These are phyloP conservation scores for Gorilla gorilla DNA, from an alignment of 2,113 vertebrate species.

Conservation along the genomic window DNA sequence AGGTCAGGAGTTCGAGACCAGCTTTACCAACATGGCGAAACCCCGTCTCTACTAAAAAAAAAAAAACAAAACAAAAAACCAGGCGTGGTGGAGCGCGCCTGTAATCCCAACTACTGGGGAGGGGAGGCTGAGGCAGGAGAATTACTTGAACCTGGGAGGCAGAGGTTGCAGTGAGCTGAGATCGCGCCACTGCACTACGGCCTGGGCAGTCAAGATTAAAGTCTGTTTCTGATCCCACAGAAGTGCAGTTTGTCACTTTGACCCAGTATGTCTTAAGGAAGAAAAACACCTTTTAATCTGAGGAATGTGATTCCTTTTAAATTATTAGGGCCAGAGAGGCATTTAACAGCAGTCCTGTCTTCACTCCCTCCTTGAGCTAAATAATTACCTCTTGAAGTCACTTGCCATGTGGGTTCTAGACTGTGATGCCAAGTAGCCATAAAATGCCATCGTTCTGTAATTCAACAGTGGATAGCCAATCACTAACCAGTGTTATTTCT, in stretches of 20 bases:
- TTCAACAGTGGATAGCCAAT: neutral
- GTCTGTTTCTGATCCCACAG: neutral
- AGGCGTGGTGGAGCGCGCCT: rapidly evolving
- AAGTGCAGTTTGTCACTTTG: neutral
- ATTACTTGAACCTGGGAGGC: too few relatives aligned
- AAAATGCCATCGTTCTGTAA: neutral
- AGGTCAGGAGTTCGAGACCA: too few relatives aligned
- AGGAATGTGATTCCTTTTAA: neutral
- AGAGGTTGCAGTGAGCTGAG: too few relatives aligned
- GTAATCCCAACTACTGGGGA: too few relatives aligned
- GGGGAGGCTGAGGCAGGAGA: too few relatives aligned
- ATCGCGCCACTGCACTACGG: too few relatives aligned
- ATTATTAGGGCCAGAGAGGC: neutral
- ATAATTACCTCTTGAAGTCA: neutral
- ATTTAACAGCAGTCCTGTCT: neutral
- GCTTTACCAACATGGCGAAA: too few relatives aligned
- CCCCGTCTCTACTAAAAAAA: too few relatives aligned
- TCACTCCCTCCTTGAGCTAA: neutral
- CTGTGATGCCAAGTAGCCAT: neutral
- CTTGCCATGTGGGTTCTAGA: too few relatives aligned
- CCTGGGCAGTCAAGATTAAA: too few relatives aligned
- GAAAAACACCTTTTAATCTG: neutral
- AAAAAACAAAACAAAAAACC: too few relatives aligned
- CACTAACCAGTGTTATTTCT: too few relatives aligned
- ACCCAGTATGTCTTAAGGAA: neutral